Conservation (phyloP, 2,797 vertebrate species). For the Acropternis orthonyx region DNA sequence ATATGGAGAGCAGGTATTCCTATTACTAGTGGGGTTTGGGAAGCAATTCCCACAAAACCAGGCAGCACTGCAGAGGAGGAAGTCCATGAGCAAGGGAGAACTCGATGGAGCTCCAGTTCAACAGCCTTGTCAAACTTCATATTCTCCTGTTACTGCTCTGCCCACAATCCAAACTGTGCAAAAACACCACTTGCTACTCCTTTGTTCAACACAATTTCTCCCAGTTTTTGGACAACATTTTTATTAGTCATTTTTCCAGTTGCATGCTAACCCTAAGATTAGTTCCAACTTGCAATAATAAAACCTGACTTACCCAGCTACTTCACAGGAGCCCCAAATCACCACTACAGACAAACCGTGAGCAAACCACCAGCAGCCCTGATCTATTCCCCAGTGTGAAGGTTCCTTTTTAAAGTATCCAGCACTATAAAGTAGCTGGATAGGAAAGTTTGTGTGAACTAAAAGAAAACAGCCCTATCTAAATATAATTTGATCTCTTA, state of each 20-base stretch:
- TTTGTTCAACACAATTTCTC: not conserved
- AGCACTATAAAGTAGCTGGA: not conserved
- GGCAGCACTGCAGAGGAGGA: not conserved
- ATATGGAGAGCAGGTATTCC: not conserved
- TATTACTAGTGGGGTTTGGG: rapidly evolving
- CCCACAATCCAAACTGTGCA: not conserved
- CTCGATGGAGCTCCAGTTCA: not conserved
- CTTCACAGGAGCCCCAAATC: not conserved
- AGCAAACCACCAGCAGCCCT: not conserved
- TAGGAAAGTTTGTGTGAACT: not conserved
- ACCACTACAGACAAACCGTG: not conserved
- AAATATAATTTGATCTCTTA: constrained; percentile 39
- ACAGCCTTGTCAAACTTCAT: rapidly evolving
- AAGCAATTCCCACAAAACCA: not conserved
- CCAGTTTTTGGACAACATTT: not conserved
- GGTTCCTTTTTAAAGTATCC: not conserved
- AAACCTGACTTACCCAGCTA: not conserved
- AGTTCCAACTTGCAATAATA: not conserved
- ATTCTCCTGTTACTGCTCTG: not conserved
- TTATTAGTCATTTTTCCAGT: not conserved
- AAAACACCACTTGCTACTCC: not conserved
- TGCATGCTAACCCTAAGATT: not conserved
- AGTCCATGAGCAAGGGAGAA: not conserved
- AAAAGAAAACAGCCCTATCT: constrained; percentile 16
- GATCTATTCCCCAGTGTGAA: not conserved